A percentile compares a stretch with the other conserved stretches of the same genome.
These are phyloP conservation scores for Python bivittatus DNA, from an alignment of 2,113 vertebrate genomes.

Conservation along the genomic window DNA sequence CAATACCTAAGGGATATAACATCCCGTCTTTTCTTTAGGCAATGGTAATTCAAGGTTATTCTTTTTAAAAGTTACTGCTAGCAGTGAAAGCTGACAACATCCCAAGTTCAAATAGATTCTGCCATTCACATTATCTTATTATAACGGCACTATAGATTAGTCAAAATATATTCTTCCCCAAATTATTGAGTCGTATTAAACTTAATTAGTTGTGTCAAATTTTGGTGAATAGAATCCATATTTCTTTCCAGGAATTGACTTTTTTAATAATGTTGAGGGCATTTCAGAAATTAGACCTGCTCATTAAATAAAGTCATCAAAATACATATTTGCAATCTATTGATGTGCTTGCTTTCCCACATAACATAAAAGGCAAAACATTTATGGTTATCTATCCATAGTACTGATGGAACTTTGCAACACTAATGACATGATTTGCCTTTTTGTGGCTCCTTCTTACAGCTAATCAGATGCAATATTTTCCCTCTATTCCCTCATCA, in stretches of 20 bases:
- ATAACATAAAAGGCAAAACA: too few species aligned
- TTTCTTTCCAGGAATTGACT: neutral
- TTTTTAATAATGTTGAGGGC: neutral
- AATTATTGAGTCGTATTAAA: neutral
- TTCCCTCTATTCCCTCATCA: neutral
- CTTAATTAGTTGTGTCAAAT: conserved; percentile 7
- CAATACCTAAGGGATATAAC: conserved; percentile 2
- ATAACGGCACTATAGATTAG: conserved; percentile 12
- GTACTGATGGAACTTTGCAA: neutral
- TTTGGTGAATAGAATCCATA: neutral
- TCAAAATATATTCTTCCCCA: neutral
- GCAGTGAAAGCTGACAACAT: conserved; percentile 24
- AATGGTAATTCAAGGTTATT: conserved; percentile 38
- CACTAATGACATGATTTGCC: neutral
- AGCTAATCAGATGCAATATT: neutral
- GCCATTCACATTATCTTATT: conserved; percentile 14
- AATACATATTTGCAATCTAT: neutral
- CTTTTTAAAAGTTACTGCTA: conserved; percentile 24
- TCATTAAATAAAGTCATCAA: neutral
- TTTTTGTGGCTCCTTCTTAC: neutral
- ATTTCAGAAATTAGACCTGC: neutral
- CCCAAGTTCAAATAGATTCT: conserved; percentile 22
- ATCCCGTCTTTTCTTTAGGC: conserved; percentile 28
- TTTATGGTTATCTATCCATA: neutral
- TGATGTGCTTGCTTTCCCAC: neutral